Evolutionary conservation across 2,888 invertebrate genomes (phyloP), one percentile per base, ranked within the genome.

Genomic region (Napeogenes sylphis): DNA sequence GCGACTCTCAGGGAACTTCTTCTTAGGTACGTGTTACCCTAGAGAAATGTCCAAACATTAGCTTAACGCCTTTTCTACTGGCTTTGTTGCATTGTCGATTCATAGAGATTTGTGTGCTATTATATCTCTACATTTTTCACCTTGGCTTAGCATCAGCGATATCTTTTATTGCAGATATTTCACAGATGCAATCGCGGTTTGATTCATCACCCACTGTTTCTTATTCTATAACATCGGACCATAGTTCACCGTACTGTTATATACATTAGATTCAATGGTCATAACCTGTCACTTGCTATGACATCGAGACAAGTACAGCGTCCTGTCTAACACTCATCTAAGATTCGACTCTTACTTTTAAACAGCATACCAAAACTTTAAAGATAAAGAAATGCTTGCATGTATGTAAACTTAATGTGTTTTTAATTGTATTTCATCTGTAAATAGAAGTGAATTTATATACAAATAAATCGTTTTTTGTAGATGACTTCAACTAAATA

Each of bases 1-100:
- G 95, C 96, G 91, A 96, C 96, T 93, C 95, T 97, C 92, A 95
- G 96, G 93, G 96, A 96, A 94, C 94, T 97, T 93, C 96, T 97
- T 92, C 94, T 96, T 95, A 96, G 96, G 96, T 95, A 94, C 91
- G 90, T 85, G 79, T 78, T 78, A 81, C 80, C 74, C 71, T 85
- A 84, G 83, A 77, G 80, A 80, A 68, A 71, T 72, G 71, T 74
- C 72, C 70, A 73, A 72, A 71, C 67, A 72, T 76, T 82, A 83
- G 85, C 87, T 87, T 87, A 78, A 75, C 77, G 86, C 87, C 85
- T 86, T 81, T 80, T 75, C 76, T 81, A 83, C 76, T 83, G 85
- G 84, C 87, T 87, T 87, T 77, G 82, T 82, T 78, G 76, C 76
- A 77, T 76, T 74, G 69, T 71, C 75, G 69, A 77, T 75, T 79